Base-by-base conservation (phyloP, 2,888 invertebrate genomes). In the Ormyrus nitidulus region DNA sequence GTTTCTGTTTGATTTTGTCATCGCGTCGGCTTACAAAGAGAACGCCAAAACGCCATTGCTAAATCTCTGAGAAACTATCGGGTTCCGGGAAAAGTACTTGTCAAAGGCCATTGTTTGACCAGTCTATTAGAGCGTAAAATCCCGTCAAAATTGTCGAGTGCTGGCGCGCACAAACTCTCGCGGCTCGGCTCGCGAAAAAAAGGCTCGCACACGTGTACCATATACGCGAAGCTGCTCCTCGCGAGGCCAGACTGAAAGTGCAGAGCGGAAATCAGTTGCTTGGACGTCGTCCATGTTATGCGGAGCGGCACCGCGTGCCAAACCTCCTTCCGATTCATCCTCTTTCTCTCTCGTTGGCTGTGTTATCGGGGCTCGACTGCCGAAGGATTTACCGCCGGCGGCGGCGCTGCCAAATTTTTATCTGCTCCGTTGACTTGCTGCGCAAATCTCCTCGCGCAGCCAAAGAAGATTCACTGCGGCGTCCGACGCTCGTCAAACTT, bases 211-310 rank as follows among this genome's bases (percentile, higher is more conserved):
- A 72, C 79, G 76, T 79, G 34, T 34, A 3, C 34, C n/a, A n/a
- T n/a, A 2, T 4, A 34, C 3, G 34, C 4, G 34, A 34, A 34
- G 34, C 34, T 34, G 34, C 34, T 66, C 51, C 59, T 34, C 19
- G 53, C 53, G 66, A 9, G n/a, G 44, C 58, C 58, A 46, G 7
- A 44, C 11, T 44, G 54, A 61, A 56, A n/a, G 5, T 5, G 34
- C 56, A 13, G 80, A 83, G 74, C 83, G 85, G 83, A 86, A 87
- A 87, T 87, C 87, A 87, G 87, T 85, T 83, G 86, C 83, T 86
- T 87, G 87, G 87, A 87, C 85, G 81, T 13, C 81, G 86, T 87
- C 87, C 87, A 86, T 87, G 84, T 81, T 77, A 83, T 78, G 79
- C 72, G 64, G 78, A 73, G 79, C 81, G 34, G 34, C 34, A 34